phyloP scores from a whole-genome alignment of 1,140 invertebrate species.

The Saxidomus purpurata region DNA sequence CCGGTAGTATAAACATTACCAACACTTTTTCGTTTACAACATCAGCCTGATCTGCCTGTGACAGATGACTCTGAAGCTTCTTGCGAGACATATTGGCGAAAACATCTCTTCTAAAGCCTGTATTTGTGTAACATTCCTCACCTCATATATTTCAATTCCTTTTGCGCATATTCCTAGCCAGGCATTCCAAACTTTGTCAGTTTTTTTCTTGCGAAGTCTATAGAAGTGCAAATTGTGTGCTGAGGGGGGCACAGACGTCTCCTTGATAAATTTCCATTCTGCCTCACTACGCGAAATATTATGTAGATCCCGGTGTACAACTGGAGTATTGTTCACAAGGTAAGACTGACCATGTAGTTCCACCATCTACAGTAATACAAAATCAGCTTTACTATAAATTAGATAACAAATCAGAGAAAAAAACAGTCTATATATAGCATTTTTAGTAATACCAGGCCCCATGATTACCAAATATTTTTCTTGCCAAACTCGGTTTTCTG shows the following conservation, averaged over 20 bases:
- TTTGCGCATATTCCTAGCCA: conserved; percentile 90
- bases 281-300: conserved; percentile 92
- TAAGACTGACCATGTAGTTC: conserved; percentile 89
- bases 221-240: conserved; percentile 97
- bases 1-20: too few species aligned
- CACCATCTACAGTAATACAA: conserved; percentile 85
- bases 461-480: too few species aligned
- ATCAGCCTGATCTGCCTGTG: too few species aligned
- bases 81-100: too few species aligned
- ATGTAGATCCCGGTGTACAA: conserved; percentile 91
- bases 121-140: conserved; percentile 29
- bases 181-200: conserved; percentile 86
- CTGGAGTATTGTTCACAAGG: conserved; percentile 88
- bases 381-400: neutral
- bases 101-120: neutral
- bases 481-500: too few species aligned
- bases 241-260: conserved; percentile 94
- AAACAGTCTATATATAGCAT: too few species aligned
- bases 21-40: too few species aligned
- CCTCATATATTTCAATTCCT: conserved; percentile 93
- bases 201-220: conserved; percentile 92
- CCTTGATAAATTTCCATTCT: conserved; percentile 94
- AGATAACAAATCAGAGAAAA: too few species aligned
- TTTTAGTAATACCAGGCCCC: too few species aligned
- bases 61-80: too few species aligned